Evolutionary conservation across 2,888 invertebrate genomes (phyloP), one percentile per base, ranked within the genome.

Genomic region (Philopedon plagiatum): DNA sequence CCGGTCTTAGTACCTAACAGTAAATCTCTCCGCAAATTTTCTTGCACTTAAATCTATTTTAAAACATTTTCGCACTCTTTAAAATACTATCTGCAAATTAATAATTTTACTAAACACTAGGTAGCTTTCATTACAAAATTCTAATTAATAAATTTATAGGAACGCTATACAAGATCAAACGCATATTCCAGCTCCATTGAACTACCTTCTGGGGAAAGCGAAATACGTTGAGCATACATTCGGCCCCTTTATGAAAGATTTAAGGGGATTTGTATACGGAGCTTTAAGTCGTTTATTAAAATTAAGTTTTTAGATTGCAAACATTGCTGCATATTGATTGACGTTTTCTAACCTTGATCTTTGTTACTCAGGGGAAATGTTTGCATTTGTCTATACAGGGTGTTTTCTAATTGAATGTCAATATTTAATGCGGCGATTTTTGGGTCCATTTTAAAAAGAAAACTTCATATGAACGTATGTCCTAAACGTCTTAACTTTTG

Each of bases 241-340:
- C 18, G 46, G 18, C 21, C 66, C 66, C 66, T 66, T 58, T 56
- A 58, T 57, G 23, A 66, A 66, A 46, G 58, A 57, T 66, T 66
- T 66, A 34, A 66, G 58, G 66, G 66, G 66, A 66, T 66, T 46
- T 44, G 19, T 46, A 29, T 15, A 46, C 29, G 67, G 39, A 58
- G 37, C 54, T 51, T 58, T 58, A 68, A 61, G 61, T 61, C 67
- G 67, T 68, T 68, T 71, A 71, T 71, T 71, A 78, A 79, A 80
- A 80, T 80, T 75, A 76, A 79, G 77, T 80, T 81, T 78, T 78
- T 75, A 79, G 80, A 79, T 80, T 79, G 79, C 80, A 80, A 81
- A 81, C 81, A 80, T 77, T 76, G 78, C 78, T 51, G 67, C 39
- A 61, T 29, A 39, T 49, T 63, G 62, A 63, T 51, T 63, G 49